Base-by-base conservation (phyloP, 2,888 invertebrate genomes). In the Dendrolimus pini region DNA sequence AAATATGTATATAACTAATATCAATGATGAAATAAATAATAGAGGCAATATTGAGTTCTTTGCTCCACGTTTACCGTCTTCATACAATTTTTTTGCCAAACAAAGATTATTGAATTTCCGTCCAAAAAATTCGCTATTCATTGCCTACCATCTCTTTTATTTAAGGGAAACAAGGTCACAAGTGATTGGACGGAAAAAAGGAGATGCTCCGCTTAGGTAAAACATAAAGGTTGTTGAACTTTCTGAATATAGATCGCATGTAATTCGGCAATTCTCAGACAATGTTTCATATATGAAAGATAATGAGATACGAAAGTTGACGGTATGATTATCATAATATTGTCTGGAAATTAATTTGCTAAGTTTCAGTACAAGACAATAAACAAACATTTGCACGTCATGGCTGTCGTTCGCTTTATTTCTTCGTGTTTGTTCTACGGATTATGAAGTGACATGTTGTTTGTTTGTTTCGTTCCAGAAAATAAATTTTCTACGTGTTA, bases 141-240 rank as follows among this genome's bases (percentile, higher is more conserved):
- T 71, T 67, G 71, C 66, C 65, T 66, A 66, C 70, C 68, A 71
- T 72, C 47, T 77, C 70, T 72, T 77, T 77, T 76, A 76, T 76
- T 76, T 77, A 71, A 71, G 66, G 64, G 68, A 79, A 81, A 83
- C 75, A 76, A 70, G 82, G 84, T 77, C 78, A 78, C 70, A 75
- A 71, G 65, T 71, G 68, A 68, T 76, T 78, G 72, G 73, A 58
- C 57, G 64, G 69, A 71, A 71, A 72, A 76, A 76, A 75, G 70
- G 65, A 64, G 65, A 73, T 70, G 67, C 71, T 66, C 72, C 63
- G 72, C 67, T 72, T 66, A 64, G 66, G 71, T 71, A 69, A 72
- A 73, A 73, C 72, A 71, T 74, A 67, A 66, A 69, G 80, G 75
- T 72, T 71, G 65, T 64, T 74, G 81, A 82, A 74, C 78, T 68